These are phyloP conservation scores for Macquaria ambigua DNA, from an alignment of 2,113 vertebrate species.

Conservation along the genomic window DNA sequence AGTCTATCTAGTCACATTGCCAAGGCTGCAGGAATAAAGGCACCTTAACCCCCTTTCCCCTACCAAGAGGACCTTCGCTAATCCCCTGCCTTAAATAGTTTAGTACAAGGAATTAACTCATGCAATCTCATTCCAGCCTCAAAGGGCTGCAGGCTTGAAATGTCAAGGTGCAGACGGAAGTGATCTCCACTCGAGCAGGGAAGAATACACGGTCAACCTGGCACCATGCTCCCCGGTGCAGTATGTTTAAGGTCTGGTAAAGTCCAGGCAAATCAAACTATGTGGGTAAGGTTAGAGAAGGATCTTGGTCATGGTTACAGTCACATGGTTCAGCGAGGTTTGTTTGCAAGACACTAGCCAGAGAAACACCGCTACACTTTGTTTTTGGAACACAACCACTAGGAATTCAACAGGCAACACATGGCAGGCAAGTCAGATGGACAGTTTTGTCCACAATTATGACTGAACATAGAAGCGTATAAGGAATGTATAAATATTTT, in stretches of 20 bases:
- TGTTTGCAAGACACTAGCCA: not conserved
- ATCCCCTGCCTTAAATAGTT: slow-evolving; percentile 82
- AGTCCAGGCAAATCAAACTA: slow-evolving; percentile 5
- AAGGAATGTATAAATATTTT: not conserved
- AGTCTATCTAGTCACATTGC: slow-evolving; percentile 59
- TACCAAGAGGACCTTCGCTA: slow-evolving; percentile 65
- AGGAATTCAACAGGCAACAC: not conserved
- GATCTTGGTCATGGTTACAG: slow-evolving; percentile 20
- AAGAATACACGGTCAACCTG: not conserved
- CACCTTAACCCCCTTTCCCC: slow-evolving; percentile 65
- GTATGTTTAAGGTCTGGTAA: slow-evolving; percentile 14
- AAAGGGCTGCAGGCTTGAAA: slow-evolving; percentile 59
- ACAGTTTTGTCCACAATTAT: not conserved
- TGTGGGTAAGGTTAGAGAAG: not conserved
- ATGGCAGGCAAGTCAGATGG: not conserved
- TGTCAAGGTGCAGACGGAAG: slow-evolving; percentile 59
- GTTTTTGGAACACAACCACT: not conserved
- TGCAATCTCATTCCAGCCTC: slow-evolving; percentile 79
- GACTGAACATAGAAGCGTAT: not conserved
- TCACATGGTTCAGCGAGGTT: not conserved
- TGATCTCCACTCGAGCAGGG: slow-evolving; percentile 2
- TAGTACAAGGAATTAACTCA: slow-evolving; percentile 81
- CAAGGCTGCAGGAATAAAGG: slow-evolving; percentile 56
- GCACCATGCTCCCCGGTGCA: slow-evolving; percentile 11
- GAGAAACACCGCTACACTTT: not conserved